A percentile compares a stretch with the other conserved stretches of the same genome.
These are phyloP conservation scores for Sicus ferrugineus DNA, from an alignment of 2,888 invertebrate genomes.

Conservation along the genomic window DNA sequence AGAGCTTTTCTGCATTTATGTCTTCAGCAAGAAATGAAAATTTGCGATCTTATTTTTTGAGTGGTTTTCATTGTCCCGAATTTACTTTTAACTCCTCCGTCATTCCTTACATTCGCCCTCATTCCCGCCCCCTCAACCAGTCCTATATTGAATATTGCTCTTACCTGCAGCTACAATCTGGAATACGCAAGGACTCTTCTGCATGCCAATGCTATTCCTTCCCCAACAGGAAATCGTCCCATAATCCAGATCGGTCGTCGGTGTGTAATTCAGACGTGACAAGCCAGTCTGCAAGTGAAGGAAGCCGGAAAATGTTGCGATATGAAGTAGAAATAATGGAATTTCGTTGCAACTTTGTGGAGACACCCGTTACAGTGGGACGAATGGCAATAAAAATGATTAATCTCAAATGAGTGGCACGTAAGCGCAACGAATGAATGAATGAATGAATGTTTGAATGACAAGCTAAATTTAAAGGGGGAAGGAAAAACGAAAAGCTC, in stretches of 20 bases:
- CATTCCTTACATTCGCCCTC: too few relatives aligned
- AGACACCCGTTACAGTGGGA: background rate
- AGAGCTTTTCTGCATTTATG: too few relatives aligned
- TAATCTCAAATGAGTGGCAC: conserved; percentile 4
- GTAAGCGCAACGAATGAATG: background rate
- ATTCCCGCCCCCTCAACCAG: background rate
- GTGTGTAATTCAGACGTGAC: conserved; percentile 81
- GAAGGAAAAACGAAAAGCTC: conserved; percentile 11
- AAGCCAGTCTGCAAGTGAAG: conserved; percentile 58
- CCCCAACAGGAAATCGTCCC: conserved; percentile 90
- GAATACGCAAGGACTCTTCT: conserved; percentile 85
- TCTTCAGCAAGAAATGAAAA: too few relatives aligned
- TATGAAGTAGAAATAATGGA: conserved; percentile 32
- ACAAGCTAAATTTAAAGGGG: background rate
- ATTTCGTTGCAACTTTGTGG: conserved; percentile 17
- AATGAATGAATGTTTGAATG: background rate
- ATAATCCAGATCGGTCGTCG: conserved; percentile 86
- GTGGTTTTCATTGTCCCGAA: too few relatives aligned
- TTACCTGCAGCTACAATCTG: conserved; percentile 86
- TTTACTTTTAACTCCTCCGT: background rate
- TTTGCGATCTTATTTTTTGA: too few relatives aligned
- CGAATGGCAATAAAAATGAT: conserved; percentile 4
- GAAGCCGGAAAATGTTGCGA: conserved; percentile 1
- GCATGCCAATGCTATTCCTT: conserved; percentile 82
- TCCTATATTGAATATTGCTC: conserved; percentile 41